Base-by-base conservation (phyloP, 2,113 vertebrate species). In the Python bivittatus region DNA sequence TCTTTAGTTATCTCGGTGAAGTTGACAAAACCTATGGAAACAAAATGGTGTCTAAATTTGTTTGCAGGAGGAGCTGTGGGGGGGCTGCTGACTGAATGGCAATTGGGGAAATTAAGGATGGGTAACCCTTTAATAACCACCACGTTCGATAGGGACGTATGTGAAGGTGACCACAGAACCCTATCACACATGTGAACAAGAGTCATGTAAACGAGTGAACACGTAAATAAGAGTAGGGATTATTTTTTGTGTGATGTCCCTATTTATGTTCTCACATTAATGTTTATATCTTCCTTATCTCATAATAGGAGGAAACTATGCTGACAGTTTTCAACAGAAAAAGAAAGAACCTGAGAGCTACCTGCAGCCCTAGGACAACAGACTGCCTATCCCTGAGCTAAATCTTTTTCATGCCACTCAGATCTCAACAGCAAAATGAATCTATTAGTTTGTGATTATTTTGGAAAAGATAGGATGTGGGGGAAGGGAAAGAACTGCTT, bases 1-100 rank as follows among this genome's bases (percentile, higher is more conserved):
- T 98, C 98, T 95, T 98, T 99, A 68, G 98, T 98, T 95, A 98
- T 97, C 93, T 98, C 97, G 0, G 97, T 92, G 96, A 98, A 98
- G 96, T 29, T 96, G 95, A 96, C 91, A 95, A 97, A 95, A 97
- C 97, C 98, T 98, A 93, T 95, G 91, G 91, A 96, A 97, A 92
- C 42, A 93, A 84, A 94, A 92, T 56, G 6, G 68, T n/a, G 15
- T 15, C 42, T 54, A 22, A 29, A 27, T 29, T 7, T 64, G n/a
- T 20, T 33, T 91, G 60, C 29, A 60, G 44, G 3, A 38, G 44
- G 8, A 3, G 23, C 17, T 91, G 84, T 15, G 29, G 22, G 33
- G 11, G 12, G 33, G 33, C 72, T 22, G 72, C 72, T 38, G 38
- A 8, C 72, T 79, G 33, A 38, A 79, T 79, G 33, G 33, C 72